Conservation (phyloP, 2,113 vertebrate species). For the Percina caprodes region DNA sequence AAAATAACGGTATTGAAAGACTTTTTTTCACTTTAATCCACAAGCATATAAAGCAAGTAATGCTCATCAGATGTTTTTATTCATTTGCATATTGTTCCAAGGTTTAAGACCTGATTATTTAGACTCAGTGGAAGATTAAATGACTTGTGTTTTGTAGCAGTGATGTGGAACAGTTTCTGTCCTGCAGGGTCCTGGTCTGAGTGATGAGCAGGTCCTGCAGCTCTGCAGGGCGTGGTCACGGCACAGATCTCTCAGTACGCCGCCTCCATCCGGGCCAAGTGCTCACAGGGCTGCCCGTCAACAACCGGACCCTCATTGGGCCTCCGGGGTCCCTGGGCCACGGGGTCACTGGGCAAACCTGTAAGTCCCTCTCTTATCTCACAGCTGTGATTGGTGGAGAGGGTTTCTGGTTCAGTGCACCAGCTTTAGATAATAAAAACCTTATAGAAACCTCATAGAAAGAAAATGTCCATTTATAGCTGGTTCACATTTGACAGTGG, state of each 20-base stretch:
- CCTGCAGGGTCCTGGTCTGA: conserved; percentile 83
- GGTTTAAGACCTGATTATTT: background rate
- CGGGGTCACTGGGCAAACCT: conserved; percentile 75
- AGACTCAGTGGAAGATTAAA: too few relatives aligned
- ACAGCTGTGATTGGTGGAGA: background rate
- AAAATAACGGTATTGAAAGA: background rate
- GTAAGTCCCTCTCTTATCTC: conserved; percentile 53
- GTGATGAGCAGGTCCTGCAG: conserved; percentile 84
- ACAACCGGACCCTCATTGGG: conserved; percentile 81
- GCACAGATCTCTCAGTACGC: conserved; percentile 84
- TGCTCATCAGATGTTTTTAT: background rate
- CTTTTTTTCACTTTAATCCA: too few relatives aligned
- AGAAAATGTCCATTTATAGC: too few relatives aligned
- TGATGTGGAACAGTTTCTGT: background rate
- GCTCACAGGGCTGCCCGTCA: conserved; percentile 82
- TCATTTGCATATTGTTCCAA: background rate
- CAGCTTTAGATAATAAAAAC: too few relatives aligned
- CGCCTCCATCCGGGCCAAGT: conserved; percentile 79
- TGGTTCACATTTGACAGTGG: too few relatives aligned
- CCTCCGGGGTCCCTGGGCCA: conserved; percentile 73
- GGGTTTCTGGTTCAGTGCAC: background rate
- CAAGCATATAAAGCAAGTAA: background rate
- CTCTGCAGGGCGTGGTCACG: conserved; percentile 81
- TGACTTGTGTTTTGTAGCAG: background rate
- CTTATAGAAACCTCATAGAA: too few relatives aligned